These are phyloP conservation scores for Hymenopus coronatus DNA, from an alignment of 2,888 invertebrate genomes.

Conservation along the genomic window DNA sequence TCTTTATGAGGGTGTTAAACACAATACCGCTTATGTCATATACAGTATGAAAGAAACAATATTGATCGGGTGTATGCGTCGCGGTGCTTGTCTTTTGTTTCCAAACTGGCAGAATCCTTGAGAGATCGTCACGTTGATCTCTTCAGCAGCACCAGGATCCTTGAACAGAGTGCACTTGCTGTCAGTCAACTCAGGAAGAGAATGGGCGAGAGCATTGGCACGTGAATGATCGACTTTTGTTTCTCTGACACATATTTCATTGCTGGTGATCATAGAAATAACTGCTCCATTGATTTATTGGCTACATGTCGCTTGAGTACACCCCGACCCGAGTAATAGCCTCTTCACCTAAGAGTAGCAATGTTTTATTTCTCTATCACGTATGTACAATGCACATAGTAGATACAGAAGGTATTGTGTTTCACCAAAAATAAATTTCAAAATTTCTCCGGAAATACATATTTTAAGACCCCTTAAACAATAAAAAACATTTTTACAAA, in stretches of 20 bases:
- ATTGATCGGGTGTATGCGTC: background rate
- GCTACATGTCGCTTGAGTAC: too few relatives aligned
- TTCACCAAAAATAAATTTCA: too few relatives aligned
- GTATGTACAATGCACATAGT: too few relatives aligned
- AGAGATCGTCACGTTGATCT: background rate
- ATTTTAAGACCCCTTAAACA: too few relatives aligned
- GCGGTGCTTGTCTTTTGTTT: background rate
- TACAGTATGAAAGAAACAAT: background rate
- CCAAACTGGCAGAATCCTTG: background rate
- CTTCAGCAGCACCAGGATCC: background rate
- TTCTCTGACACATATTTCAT: background rate
- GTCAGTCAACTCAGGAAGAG: background rate
- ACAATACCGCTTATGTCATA: too few relatives aligned
- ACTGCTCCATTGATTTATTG: background rate
- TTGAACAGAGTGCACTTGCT: background rate
- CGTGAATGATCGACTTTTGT: background rate
- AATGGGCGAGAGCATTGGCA: background rate
- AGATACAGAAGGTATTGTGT: too few relatives aligned
- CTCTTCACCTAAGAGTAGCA: too few relatives aligned
- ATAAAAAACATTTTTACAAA: too few relatives aligned
- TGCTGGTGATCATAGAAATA: background rate
- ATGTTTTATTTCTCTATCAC: too few relatives aligned
- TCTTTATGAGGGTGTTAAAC: too few relatives aligned
- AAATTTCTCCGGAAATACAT: too few relatives aligned
- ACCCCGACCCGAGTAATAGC: too few relatives aligned